Conservation (phyloP, 2,888 invertebrate species). For the Clepsis dumicolana region DNA sequence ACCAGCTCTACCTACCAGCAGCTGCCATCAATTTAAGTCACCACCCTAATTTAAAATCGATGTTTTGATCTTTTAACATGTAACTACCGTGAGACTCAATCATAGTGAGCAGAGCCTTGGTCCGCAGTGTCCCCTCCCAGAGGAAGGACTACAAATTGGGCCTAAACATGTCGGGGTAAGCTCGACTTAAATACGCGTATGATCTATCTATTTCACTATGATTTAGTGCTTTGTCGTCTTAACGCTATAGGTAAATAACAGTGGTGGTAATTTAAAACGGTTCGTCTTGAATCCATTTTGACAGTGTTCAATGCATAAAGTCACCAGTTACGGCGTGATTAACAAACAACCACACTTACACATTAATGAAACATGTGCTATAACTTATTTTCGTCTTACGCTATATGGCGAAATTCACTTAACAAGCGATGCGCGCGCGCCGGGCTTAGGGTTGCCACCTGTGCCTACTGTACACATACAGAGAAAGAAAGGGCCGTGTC, state of each 20-base stretch:
- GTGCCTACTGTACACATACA: no score
- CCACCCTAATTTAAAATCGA: not conserved
- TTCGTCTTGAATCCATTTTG: not conserved
- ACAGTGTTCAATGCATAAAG: not conserved
- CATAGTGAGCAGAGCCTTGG: no score
- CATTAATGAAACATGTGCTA: not conserved
- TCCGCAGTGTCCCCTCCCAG: no score
- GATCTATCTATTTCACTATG: no score
- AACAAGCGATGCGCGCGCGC: slow-evolving; percentile 24
- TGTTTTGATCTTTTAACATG: no score
- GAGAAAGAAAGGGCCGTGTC: no score
- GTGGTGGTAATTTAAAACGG: not conserved
- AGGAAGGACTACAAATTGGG: no score
- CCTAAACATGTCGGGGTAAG: no score
- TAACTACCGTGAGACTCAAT: no score
- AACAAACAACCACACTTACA: slow-evolving; percentile 1
- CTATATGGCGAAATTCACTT: slow-evolving; percentile 24
- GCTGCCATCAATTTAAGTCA: not conserved
- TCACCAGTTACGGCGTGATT: not conserved
- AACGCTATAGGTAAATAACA: not conserved
- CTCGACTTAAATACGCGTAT: no score
- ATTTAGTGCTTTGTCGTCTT: no score
- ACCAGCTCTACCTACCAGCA: not conserved
- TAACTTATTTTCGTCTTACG: slow-evolving; percentile 3
- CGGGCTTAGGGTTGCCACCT: not conserved